These are phyloP conservation scores for Pseudotriccus pelzelni DNA, from an alignment of 2,797 vertebrate species.

Conservation along the genomic window DNA sequence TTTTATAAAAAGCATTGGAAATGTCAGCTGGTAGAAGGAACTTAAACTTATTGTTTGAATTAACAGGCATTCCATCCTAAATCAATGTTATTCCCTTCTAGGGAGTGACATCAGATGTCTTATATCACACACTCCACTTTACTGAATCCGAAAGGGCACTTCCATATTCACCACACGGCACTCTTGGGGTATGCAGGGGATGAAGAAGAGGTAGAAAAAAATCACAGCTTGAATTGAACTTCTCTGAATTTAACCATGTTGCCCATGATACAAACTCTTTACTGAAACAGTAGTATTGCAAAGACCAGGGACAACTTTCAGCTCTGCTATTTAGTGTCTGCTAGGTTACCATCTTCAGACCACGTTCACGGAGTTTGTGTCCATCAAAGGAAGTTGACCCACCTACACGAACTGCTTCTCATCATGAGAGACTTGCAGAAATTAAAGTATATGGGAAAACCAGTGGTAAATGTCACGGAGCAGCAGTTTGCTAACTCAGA, in stretches of 20 bases:
- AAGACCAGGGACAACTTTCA: neutral
- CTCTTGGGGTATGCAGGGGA: fast-evolving
- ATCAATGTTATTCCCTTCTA: neutral
- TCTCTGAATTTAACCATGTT: neutral
- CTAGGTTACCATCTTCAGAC: neutral
- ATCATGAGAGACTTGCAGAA: neutral
- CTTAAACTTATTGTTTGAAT: neutral
- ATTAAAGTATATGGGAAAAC: neutral
- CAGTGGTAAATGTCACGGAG: neutral
- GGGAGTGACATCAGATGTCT: neutral
- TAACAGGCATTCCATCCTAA: neutral
- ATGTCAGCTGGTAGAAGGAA: neutral
- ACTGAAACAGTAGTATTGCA: neutral
- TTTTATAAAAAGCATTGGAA: neutral
- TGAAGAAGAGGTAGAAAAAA: neutral
- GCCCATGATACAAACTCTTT: neutral
- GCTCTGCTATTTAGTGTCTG: neutral
- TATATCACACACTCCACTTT: neutral
- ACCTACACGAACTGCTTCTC: neutral
- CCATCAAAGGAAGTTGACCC: neutral
- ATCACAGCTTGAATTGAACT: neutral
- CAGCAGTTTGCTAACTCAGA: neutral
- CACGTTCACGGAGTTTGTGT: neutral
- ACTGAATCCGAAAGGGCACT: neutral
- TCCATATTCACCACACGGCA: neutral